Conservation (phyloP, 2,888 invertebrate genomes). For the Apotomis capreana region DNA sequence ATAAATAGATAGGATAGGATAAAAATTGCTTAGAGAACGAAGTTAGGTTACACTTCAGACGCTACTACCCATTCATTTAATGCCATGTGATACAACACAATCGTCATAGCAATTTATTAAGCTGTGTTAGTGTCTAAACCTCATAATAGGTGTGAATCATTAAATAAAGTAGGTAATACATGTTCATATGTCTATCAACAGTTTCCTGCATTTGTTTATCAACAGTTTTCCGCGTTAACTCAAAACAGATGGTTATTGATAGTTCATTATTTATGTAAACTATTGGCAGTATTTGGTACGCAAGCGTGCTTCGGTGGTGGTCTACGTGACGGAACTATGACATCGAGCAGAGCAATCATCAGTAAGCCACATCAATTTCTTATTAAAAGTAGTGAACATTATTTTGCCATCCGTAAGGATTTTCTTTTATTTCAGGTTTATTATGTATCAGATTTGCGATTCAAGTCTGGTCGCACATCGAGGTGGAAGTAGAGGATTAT, state of each 20-base stretch:
- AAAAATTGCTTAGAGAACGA: too few species aligned
- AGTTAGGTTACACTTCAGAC: too few species aligned
- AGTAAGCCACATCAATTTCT: not conserved
- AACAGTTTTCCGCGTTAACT: constrained; percentile 5
- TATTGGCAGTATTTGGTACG: constrained; percentile 12
- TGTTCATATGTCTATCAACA: too few species aligned
- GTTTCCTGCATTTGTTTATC: not conserved
- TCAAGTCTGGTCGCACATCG: constrained; percentile 71
- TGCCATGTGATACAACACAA: too few species aligned
- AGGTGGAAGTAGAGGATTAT: constrained; percentile 78
- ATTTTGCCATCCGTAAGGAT: too few species aligned
- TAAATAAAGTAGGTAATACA: too few species aligned
- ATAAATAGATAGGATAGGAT: too few species aligned
- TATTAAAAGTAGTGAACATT: too few species aligned
- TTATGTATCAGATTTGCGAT: constrained; percentile 60
- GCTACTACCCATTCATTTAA: too few species aligned
- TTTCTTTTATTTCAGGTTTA: constrained; percentile 56
- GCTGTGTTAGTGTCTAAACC: too few species aligned
- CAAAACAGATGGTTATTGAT: constrained; percentile 1
- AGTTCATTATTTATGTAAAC: constrained; percentile 22
- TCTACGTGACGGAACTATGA: constrained; percentile 8
- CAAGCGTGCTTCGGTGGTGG: not conserved
- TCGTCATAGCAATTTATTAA: too few species aligned
- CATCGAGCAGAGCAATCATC: constrained; percentile 1
- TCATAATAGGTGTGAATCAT: too few species aligned